These are phyloP conservation scores for Euglossa dilemma DNA, from an alignment of 1,140 invertebrate species.

Conservation along the genomic window DNA sequence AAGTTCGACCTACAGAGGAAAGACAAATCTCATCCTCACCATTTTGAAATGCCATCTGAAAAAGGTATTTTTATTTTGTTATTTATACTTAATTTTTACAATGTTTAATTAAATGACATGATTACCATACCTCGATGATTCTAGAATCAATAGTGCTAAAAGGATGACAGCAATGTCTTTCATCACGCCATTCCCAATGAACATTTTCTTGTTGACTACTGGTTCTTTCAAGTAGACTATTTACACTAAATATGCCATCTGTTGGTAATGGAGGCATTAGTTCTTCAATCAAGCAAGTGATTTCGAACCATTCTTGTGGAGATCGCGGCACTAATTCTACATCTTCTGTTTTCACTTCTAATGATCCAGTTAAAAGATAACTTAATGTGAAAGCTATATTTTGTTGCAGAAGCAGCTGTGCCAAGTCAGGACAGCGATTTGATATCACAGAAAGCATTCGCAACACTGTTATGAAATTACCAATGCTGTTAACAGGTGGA, in stretches of 20 bases:
- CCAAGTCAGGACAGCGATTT: conserved; percentile 95
- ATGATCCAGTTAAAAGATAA: conserved; percentile 94
- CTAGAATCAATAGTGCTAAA: conserved; percentile 89
- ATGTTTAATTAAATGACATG: not conserved
- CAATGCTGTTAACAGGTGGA: conserved; percentile 95
- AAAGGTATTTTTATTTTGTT: conserved; percentile 18
- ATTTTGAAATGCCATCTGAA: conserved; percentile 94
- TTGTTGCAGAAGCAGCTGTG: conserved; percentile 94
- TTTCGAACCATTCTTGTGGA: conserved; percentile 97
- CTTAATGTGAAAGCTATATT: conserved; percentile 97
- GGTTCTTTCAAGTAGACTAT: conserved; percentile 91
- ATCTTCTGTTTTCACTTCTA: conserved; percentile 85
- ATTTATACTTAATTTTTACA: not conserved
- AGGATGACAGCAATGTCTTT: conserved; percentile 88
- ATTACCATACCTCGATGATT: conserved; percentile 88
- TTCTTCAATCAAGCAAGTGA: conserved; percentile 97
- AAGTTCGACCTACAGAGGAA: conserved; percentile 94
- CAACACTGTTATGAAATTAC: conserved; percentile 97
- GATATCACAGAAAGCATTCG: conserved; percentile 98
- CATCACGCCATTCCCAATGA: conserved; percentile 98
- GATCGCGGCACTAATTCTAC: conserved; percentile 94
- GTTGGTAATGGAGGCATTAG: conserved; percentile 96
- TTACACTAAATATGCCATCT: conserved; percentile 97
- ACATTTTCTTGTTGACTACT: conserved; percentile 89
- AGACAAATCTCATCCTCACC: conserved; percentile 97